Conservation (phyloP, 2,113 vertebrate species). For the Siniperca chuatsi region DNA sequence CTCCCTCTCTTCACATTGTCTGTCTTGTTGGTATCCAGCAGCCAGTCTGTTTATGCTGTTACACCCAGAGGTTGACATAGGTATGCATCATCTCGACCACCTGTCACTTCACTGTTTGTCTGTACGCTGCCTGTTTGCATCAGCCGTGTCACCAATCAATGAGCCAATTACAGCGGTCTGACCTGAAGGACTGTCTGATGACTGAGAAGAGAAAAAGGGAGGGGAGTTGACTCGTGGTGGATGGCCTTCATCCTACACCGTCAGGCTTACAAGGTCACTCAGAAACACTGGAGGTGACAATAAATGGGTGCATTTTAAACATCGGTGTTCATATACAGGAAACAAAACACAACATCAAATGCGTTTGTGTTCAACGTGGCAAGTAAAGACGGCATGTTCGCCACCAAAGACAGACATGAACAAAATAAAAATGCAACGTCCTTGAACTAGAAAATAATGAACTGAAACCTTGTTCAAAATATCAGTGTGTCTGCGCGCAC, state of each 20-base stretch:
- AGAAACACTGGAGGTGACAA: not conserved
- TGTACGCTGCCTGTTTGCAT: conserved; percentile 3
- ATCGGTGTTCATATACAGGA: not conserved
- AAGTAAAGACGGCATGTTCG: no score
- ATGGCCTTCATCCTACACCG: not conserved
- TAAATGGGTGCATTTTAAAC: not conserved
- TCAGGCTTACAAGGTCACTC: conserved; percentile 20
- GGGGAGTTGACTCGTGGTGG: not conserved
- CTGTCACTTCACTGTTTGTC: conserved; percentile 44
- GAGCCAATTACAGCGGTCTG: conserved; percentile 35
- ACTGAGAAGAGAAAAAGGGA: not conserved
- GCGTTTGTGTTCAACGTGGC: not conserved
- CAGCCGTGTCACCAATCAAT: conserved; percentile 56
- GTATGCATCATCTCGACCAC: conserved; percentile 24
- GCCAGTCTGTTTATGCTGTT: not conserved
- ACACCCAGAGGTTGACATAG: conserved; percentile 15
- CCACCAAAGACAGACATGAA: not conserved
- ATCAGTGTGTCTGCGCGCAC: no score
- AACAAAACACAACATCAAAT: not conserved
- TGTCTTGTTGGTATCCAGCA: not conserved
- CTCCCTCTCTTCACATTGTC: not conserved
- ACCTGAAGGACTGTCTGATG: conserved; percentile 7
- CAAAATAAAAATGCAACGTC: not conserved
- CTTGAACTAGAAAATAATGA: not conserved
- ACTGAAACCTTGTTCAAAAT: not conserved